Conservation (phyloP, 2,797 vertebrate genomes). For the Danio albolineatus region DNA sequence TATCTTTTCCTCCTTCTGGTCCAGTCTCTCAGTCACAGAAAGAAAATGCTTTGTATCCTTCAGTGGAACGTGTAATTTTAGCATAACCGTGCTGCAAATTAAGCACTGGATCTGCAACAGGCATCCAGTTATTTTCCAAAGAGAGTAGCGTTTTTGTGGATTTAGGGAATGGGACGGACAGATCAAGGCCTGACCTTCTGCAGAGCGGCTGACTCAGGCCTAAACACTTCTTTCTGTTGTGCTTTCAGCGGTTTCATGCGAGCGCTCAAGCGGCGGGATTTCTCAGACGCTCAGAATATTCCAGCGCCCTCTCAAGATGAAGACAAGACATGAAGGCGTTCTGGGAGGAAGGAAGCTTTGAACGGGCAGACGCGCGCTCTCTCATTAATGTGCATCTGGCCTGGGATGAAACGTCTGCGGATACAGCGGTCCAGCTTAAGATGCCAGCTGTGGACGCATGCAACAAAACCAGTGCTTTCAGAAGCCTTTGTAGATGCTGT, state of each 20-base stretch:
- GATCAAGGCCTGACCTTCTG: constrained; percentile 19
- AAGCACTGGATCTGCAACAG: constrained; percentile 21
- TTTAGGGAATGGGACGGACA: constrained; percentile 4
- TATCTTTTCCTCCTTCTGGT: neutral
- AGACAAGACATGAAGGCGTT: constrained; percentile 54
- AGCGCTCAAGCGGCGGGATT: constrained; percentile 20
- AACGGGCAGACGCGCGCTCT: constrained; percentile 49
- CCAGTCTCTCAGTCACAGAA: neutral
- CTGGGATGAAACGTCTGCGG: constrained; percentile 56
- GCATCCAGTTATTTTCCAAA: constrained; percentile 33
- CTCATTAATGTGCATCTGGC: constrained; percentile 60
- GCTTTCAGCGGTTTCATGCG: constrained; percentile 22
- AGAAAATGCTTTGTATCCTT: constrained; percentile 18
- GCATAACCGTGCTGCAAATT: constrained; percentile 45
- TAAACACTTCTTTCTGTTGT: constrained; percentile 19
- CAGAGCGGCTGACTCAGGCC: constrained; percentile 26
- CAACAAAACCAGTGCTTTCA: constrained; percentile 63
- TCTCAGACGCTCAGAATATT: constrained; percentile 29
- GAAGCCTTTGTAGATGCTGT: constrained; percentile 56
- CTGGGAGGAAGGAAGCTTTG: constrained; percentile 28
- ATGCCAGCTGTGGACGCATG: constrained; percentile 61
- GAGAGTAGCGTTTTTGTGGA: constrained; percentile 32
- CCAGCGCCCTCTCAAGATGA: constrained; percentile 40
- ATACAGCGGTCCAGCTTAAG: constrained; percentile 51
- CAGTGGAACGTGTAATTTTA: constrained; percentile 42